phyloP scores from a whole-genome alignment of 2,113 vertebrate genomes.

The Nannospalax galili region DNA sequence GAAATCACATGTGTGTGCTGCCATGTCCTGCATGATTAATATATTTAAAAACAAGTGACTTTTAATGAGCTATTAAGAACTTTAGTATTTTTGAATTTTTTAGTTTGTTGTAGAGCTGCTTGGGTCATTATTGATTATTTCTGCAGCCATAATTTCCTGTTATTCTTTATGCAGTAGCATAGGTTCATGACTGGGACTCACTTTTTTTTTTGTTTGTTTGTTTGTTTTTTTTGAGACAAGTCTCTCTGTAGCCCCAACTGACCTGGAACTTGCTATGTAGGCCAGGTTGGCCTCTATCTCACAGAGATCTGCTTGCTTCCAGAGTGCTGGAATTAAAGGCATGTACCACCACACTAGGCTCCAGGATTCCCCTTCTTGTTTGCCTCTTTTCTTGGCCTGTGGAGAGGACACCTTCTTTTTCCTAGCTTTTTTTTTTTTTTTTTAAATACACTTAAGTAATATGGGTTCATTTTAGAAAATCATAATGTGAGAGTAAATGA shows the following conservation, averaged over 20 bases:
- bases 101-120: neutral
- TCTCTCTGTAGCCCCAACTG: no score
- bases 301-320: no score
- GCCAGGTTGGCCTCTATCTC: no score
- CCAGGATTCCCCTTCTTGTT: neutral
- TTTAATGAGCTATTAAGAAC: neutral
- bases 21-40: neutral
- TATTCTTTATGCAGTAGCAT: neutral
- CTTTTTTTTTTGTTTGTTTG: no score
- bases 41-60: slow-evolving; percentile 2
- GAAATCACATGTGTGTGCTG: neutral
- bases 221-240: no score
- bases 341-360: no score
- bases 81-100: no score
- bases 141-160: neutral
- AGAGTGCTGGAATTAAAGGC: no score
- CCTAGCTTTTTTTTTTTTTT: neutral
- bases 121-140: neutral
- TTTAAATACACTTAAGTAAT: slow-evolving; percentile 32
- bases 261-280: no score
- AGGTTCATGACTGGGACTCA: neutral
- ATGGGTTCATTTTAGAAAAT: slow-evolving; percentile 49
- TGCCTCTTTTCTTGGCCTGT: slow-evolving; percentile 20
- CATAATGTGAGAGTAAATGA: neutral
- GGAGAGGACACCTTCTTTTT: slow-evolving; percentile 29